Percentiles rank a stretch among this genome's conserved stretches.
Evolutionary conservation across 2,888 invertebrate species (phyloP).

Genomic region (Pterobdella sp.): DNA sequence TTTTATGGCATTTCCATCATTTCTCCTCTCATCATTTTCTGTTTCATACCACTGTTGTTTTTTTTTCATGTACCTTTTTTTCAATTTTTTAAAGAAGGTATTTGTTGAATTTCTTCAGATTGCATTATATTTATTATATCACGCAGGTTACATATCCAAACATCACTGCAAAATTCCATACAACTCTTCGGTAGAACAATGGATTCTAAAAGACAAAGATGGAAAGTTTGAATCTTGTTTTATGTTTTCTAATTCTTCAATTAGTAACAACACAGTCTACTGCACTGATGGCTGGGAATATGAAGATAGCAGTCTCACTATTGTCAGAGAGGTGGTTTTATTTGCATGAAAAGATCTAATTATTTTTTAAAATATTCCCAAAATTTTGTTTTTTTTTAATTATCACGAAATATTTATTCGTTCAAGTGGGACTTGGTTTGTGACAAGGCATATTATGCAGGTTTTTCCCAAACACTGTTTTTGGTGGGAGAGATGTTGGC

Average conservation of each 20-base stretch:
- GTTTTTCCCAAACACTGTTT: constrained; percentile 43
- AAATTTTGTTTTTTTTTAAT: not conserved
- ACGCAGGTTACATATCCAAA: too few relatives aligned
- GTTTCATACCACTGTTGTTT: too few relatives aligned
- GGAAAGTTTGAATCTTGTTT: constrained; percentile 29
- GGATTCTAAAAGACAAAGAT: constrained; percentile 29
- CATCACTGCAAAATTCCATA: constrained; percentile 36
- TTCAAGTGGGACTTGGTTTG: constrained; percentile 41
- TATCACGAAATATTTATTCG: not conserved
- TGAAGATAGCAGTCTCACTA: too few relatives aligned
- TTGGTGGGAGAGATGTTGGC: constrained; percentile 43
- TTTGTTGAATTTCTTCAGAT: too few relatives aligned
- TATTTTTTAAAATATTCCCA: too few relatives aligned
- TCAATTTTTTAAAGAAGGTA: too few relatives aligned
- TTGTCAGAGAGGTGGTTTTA: too few relatives aligned
- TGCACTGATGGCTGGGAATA: constrained; percentile 37
- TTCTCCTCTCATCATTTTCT: too few relatives aligned
- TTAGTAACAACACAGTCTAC: constrained; percentile 30
- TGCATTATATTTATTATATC: too few relatives aligned
- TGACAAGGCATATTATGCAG: constrained; percentile 39
- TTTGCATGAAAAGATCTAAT: too few relatives aligned
- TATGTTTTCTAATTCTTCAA: constrained; percentile 29
- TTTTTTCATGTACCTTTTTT: too few relatives aligned
- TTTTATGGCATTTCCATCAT: too few relatives aligned
- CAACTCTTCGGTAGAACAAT: constrained; percentile 22